Conservation (phyloP, 2,113 vertebrate genomes). For the Pagrus major region DNA sequence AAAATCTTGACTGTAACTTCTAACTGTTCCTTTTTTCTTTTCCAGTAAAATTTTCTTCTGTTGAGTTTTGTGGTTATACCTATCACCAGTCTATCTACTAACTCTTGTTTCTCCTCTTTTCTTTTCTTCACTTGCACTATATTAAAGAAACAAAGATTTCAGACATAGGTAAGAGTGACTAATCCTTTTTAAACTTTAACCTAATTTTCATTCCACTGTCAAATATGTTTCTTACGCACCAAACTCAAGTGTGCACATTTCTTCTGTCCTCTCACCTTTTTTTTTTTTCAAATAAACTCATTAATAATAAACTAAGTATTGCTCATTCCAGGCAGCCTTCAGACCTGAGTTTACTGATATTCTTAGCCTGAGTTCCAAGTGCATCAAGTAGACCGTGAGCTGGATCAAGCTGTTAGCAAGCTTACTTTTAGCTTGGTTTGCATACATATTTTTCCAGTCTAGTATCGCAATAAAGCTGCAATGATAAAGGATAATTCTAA, state of each 20-base stretch:
- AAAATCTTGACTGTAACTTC: neutral
- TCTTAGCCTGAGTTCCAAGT: neutral
- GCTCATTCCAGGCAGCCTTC: neutral
- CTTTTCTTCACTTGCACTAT: conserved; percentile 83
- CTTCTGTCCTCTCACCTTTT: neutral
- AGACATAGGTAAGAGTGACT: conserved; percentile 98
- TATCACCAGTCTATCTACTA: conserved; percentile 44
- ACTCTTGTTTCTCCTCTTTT: conserved; percentile 61
- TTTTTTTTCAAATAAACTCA: no score
- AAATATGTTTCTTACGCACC: neutral
- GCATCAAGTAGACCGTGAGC: neutral
- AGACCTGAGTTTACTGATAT: neutral
- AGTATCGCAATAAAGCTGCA: neutral
- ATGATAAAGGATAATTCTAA: neutral
- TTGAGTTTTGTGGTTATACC: neutral
- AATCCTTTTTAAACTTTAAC: conserved; percentile 31
- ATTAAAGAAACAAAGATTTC: conserved; percentile 99
- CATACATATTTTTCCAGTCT: neutral
- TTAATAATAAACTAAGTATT: neutral
- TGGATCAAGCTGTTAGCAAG: neutral
- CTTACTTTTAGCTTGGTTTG: neutral
- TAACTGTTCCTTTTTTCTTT: neutral
- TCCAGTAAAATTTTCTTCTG: neutral
- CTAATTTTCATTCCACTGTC: conserved; percentile 6
- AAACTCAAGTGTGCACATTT: neutral